Evolutionary conservation across 1,140 invertebrate species (phyloP), one percentile per base, ranked within the genome.

Genomic region (Cherax quadricarinatus): DNA sequence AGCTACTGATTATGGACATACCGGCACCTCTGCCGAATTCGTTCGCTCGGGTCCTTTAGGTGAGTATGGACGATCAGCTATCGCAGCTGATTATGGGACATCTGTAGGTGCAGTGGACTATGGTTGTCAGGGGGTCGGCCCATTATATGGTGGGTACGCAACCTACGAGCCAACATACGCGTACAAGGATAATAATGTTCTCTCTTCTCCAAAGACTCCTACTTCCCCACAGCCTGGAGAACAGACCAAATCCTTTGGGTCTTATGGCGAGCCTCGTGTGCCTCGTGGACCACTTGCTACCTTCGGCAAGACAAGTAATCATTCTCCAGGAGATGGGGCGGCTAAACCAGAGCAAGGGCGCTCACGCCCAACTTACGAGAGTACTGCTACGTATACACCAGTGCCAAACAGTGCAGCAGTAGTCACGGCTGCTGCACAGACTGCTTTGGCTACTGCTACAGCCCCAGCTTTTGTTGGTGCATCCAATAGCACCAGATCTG

Each of bases 391-490:
- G 4, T 21, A 57, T 10, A 66, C n/a, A n/a, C 24, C 57, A 30
- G 18, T 48, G 2, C 81, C 83, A 49, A 88, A 70, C 86, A 53
- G 75, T 21, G 48, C 83, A 41, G 87, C 82, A 30, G 66, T 70
- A 51, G 88, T 86, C 16, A 86, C 87, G 18, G 87, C 88, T 30
- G 83, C 84, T 14, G 87, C 87, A 66, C 87, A 89, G 41, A 88
- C 89, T 75, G 88, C 91, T 21, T 12, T 88, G 81, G 88, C 88
- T 57, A 79, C 93, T 24, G 85, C 86, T 53, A 84, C 87, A 75
- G 88, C 93, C 7, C 87, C 90, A 78, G 86, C 93, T n/a, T 89
- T 91, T 86, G 89, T 91, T 60, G 81, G 87, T 60, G 78, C 93
- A 53, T 89, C 91, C 53, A 62, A 24, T 18, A 66, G 75, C 14